Conservation (phyloP, 2,888 invertebrate genomes). For the Pseudanteris insignis region DNA sequence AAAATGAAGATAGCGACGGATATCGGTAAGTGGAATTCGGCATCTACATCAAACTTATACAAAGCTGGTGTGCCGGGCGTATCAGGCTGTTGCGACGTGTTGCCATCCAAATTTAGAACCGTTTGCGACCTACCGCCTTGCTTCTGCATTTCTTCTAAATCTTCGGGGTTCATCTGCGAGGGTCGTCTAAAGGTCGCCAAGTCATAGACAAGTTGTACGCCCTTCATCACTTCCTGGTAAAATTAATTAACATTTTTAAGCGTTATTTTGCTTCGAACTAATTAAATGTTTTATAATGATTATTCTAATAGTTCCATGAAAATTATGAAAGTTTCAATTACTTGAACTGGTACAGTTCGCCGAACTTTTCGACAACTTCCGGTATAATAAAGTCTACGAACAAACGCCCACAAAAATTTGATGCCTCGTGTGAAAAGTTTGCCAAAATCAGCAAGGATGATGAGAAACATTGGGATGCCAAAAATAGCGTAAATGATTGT, state of each 20-base stretch:
- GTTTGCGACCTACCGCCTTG: conserved; percentile 55
- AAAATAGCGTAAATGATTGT: conserved; percentile 94
- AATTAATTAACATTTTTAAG: no score
- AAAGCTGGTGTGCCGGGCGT: conserved; percentile 82
- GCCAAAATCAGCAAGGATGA: conserved; percentile 93
- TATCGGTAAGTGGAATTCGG: conserved; percentile 94
- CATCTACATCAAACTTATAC: conserved; percentile 82
- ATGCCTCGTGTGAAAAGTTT: conserved; percentile 87
- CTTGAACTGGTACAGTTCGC: conserved; percentile 79
- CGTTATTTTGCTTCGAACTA: no score
- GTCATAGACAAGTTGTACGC: conserved; percentile 83
- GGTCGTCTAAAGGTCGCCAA: conserved; percentile 79
- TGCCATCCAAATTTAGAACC: conserved; percentile 62
- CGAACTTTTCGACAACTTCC: conserved; percentile 83
- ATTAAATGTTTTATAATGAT: no score
- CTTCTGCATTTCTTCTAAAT: conserved; percentile 67
- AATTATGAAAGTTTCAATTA: no score
- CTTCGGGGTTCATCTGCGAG: conserved; percentile 72
- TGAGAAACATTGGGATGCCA: conserved; percentile 95
- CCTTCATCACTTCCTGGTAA: conserved; percentile 87
- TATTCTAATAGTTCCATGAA: no score
- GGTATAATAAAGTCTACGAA: conserved; percentile 84
- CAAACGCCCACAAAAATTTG: conserved; percentile 90
- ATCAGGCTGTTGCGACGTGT: conserved; percentile 67
- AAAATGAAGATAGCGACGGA: conserved; percentile 85